Percentiles rank a stretch among this genome's conserved stretches.
These are phyloP conservation scores for Cerceris ruficornis DNA, from an alignment of 2,888 invertebrate genomes.

Conservation along the genomic window DNA sequence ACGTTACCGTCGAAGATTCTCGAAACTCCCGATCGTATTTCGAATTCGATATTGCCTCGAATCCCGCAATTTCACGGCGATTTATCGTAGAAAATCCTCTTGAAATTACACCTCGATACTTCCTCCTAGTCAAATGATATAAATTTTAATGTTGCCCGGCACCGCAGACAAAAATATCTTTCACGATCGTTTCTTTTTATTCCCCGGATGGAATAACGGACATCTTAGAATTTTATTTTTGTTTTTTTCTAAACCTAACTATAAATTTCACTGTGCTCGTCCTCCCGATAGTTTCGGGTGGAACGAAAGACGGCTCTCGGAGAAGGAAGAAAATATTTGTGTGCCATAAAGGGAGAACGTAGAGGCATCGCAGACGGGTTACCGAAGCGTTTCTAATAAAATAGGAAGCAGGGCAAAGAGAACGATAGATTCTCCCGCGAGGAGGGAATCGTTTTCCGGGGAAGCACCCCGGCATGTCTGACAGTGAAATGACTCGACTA, in stretches of 20 bases:
- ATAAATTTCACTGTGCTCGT: background rate
- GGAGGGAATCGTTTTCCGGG: slow-evolving; percentile 54
- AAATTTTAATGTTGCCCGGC: slow-evolving; percentile 1
- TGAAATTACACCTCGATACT: slow-evolving; percentile 14
- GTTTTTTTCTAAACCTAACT: no score
- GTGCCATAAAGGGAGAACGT: background rate
- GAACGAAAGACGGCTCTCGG: background rate
- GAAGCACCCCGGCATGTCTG: slow-evolving; percentile 58
- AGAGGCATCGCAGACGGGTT: slow-evolving; percentile 20
- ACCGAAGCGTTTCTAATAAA: slow-evolving; percentile 41
- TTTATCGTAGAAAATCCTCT: slow-evolving; percentile 11
- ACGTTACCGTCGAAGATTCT: slow-evolving; percentile 21
- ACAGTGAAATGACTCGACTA: slow-evolving; percentile 75
- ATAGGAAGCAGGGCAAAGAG: slow-evolving; percentile 17
- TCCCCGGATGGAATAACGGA: background rate
- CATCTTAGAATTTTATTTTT: background rate
- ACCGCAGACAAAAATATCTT: background rate
- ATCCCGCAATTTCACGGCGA: slow-evolving; percentile 5
- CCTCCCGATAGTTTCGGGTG: background rate
- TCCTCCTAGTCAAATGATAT: background rate
- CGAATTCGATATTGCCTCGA: background rate
- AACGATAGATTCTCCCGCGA: slow-evolving; percentile 30
- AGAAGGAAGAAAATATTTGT: background rate
- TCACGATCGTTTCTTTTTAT: background rate
- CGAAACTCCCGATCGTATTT: background rate